Percentiles rank a stretch among this genome's conserved stretches.
These are phyloP conservation scores for Hoplodrina ambigua DNA, from an alignment of 2,888 invertebrate genomes.

Conservation along the genomic window DNA sequence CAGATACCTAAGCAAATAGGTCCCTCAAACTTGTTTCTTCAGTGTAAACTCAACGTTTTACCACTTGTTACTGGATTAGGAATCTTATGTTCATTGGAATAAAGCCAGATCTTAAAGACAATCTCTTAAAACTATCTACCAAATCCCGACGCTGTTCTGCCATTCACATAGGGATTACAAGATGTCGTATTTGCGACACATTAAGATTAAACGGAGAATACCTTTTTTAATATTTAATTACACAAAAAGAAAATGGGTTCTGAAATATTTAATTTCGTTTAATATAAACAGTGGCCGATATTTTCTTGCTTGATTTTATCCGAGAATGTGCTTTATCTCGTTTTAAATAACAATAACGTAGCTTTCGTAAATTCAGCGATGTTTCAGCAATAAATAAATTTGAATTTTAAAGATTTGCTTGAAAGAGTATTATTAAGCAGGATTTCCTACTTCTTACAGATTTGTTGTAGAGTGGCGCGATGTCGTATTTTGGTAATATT, in stretches of 20 bases:
- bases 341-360: background rate
- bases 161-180: background rate
- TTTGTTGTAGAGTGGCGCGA: too few relatives aligned
- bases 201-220: background rate
- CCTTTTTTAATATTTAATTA: too few relatives aligned
- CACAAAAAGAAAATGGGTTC: too few relatives aligned
- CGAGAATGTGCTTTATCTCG: background rate
- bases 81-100: conserved; percentile 26
- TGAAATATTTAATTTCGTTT: too few relatives aligned
- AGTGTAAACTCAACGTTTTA: background rate
- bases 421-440: too few relatives aligned
- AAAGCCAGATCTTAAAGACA: conserved; percentile 13
- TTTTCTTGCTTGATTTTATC: background rate
- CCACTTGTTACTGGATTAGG: conserved; percentile 10
- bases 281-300: too few relatives aligned
- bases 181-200: background rate
- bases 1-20: background rate
- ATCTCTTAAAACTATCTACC: conserved; percentile 12
- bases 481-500: too few relatives aligned
- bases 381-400: background rate
- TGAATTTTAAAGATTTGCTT: too few relatives aligned
- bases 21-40: background rate
- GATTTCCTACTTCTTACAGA: too few relatives aligned
- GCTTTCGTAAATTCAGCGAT: background rate
- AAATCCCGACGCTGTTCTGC: conserved; percentile 2